Evolutionary conservation across 2,888 invertebrate species (phyloP).

Genomic region (Cantharis flavilabris): DNA sequence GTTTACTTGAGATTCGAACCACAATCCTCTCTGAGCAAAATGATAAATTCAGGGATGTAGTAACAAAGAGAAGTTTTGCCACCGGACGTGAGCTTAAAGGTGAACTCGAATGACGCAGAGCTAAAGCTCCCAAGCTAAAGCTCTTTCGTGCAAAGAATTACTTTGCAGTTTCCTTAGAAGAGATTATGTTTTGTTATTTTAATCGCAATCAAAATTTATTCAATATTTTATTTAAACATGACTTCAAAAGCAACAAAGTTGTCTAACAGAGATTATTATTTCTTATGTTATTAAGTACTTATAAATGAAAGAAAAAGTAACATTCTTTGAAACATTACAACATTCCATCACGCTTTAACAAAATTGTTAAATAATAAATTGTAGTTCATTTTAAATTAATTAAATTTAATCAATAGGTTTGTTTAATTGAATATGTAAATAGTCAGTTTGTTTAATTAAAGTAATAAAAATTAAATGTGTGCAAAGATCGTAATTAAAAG

Average conservation of each 20-base stretch:
- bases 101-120: slow-evolving; percentile 34
- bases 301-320: not conserved
- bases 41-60: slow-evolving; percentile 31
- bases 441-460: not conserved
- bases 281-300: not conserved
- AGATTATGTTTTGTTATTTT: slow-evolving; percentile 37
- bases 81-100: slow-evolving; percentile 37
- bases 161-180: slow-evolving; percentile 34
- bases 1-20: slow-evolving; percentile 35
- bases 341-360: not conserved
- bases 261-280: slow-evolving; percentile 5
- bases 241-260: not conserved
- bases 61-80: slow-evolving; percentile 27
- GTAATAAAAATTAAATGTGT: slow-evolving; percentile 1
- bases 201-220: slow-evolving; percentile 36
- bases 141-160: slow-evolving; percentile 38
- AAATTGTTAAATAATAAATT: not conserved
- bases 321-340: not conserved
- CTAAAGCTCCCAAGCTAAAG: slow-evolving; percentile 36
- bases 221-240: slow-evolving; percentile 10
- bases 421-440: not conserved
- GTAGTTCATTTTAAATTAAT: not conserved
- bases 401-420: not conserved
- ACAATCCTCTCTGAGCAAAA: slow-evolving; percentile 29
- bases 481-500: slow-evolving; percentile 4